Base-by-base conservation (phyloP, 2,113 vertebrate genomes). In the Dissostichus mawsoni region DNA sequence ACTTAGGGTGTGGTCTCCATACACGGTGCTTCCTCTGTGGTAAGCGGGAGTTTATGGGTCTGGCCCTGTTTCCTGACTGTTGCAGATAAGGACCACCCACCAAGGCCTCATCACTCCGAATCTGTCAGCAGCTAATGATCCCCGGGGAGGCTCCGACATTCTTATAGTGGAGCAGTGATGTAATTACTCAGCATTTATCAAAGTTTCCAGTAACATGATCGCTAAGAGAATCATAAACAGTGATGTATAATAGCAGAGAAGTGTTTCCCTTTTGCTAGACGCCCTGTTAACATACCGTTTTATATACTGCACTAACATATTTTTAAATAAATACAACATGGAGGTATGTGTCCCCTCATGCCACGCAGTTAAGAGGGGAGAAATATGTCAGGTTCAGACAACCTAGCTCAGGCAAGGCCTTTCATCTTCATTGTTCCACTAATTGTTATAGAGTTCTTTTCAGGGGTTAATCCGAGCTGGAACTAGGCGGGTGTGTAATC, bases 1-100 rank as follows among this genome's bases (percentile, higher is more conserved):
- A 68, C 79, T 16, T 74, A 68, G 90, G 92, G 93, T 90, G 91
- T 85, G 91, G 89, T 91, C 84, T 87, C 45, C 69, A 16, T 50
- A 76, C 83, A 76, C 58, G 50, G 80, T 56, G 89, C 85, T 93
- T 93, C 89, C 88, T 92, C 85, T 87, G 87, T 41, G 86, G 90
- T 83, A 69, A 89, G 84, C 62, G 10, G 74, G 76, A 90, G 91
- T 93, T 93, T 94, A 93, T 92, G 80, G 89, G 91, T 92, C 91
- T 90, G 82, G 90, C 56, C 76, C 87, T 76, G 78, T 85, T 93
- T 94, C 93, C 93, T 91, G 87, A 76, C 68, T 69, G 66, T 89
- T 81, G 81, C 72, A 87, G 92, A 93, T 93, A 93, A 92, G 84
- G 93, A 91, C 93, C 93, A 94, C 93, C 92, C 92, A 93, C 64